These are phyloP conservation scores for Caenorhabditis sp. DNA, from an alignment of 2,888 invertebrate species.

Conservation along the genomic window DNA sequence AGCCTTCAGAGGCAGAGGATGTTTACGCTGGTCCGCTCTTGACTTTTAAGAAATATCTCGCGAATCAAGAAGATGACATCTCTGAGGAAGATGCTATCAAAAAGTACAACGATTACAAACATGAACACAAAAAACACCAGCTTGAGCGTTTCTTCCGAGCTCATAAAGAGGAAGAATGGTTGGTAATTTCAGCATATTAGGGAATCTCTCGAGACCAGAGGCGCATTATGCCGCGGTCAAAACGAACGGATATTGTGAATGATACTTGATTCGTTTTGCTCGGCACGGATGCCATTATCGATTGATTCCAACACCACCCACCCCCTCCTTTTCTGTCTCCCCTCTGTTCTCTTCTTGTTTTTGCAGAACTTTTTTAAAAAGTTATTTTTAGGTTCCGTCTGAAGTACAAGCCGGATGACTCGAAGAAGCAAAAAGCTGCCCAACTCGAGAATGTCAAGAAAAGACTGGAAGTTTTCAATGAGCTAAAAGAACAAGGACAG, in stretches of 20 bases:
- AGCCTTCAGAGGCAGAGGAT: conserved; percentile 84
- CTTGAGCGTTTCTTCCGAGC: conserved; percentile 98
- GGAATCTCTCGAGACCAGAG: conserved; percentile 69
- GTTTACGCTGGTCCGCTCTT: conserved; percentile 87
- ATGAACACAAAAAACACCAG: conserved; percentile 96
- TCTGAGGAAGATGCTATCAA: conserved; percentile 94
- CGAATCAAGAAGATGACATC: conserved; percentile 96
- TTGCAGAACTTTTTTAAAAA: not conserved
- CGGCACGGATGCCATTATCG: conserved; percentile 50
- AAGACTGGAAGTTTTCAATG: conserved; percentile 92
- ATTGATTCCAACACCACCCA: conserved; percentile 17
- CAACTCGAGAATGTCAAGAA: conserved; percentile 88
- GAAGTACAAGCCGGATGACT: conserved; percentile 98
- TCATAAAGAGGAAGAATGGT: conserved; percentile 99
- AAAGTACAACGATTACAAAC: conserved; percentile 98
- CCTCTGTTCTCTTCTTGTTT: not conserved
- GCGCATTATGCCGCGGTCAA: conserved; percentile 78
- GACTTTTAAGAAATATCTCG: conserved; percentile 96
- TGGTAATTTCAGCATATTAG: conserved; percentile 12
- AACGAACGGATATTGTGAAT: conserved; percentile 32
- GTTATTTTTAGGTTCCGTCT: conserved; percentile 92
- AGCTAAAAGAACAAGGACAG: conserved; percentile 88
- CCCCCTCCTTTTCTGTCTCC: not conserved
- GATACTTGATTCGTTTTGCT: conserved; percentile 46
- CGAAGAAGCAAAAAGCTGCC: conserved; percentile 92